Percentiles rank a stretch among this genome's conserved stretches.
These are phyloP conservation scores for Limonius californicus DNA, from an alignment of 1,140 invertebrate genomes.

Conservation along the genomic window DNA sequence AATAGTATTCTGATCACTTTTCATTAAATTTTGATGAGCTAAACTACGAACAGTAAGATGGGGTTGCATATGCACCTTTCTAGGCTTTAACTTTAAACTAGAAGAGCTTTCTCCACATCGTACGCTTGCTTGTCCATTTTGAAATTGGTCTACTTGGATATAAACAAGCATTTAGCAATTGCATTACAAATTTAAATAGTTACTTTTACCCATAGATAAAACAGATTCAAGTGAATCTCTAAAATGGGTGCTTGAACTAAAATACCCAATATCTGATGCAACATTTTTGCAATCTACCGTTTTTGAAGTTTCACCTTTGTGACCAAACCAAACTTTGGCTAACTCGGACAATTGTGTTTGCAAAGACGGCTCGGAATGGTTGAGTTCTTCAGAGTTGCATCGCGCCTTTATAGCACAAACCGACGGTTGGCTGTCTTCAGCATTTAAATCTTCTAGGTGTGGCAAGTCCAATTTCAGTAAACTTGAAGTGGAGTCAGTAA, in stretches of 20 bases:
- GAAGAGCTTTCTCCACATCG: no score
- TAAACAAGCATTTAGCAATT: no score
- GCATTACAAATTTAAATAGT: no score
- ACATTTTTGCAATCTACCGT: not conserved
- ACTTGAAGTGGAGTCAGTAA: slow-evolving; percentile 40
- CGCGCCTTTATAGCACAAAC: not conserved
- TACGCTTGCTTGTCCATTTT: no score
- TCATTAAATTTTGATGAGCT: slow-evolving; percentile 35
- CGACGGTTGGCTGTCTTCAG: not conserved
- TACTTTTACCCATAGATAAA: no score
- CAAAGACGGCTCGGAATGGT: no score
- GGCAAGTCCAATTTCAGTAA: slow-evolving; percentile 35
- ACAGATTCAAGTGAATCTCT: no score
- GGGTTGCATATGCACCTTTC: slow-evolving; percentile 28
- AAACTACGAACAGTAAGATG: slow-evolving; percentile 34
- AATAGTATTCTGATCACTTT: slow-evolving; percentile 32
- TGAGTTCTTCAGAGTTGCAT: not conserved
- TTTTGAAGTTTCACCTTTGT: not conserved
- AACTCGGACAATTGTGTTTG: not conserved
- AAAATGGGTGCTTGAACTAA: no score
- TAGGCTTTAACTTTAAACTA: slow-evolving; percentile 3
- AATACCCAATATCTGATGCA: not conserved
- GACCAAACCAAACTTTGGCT: not conserved
- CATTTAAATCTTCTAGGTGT: slow-evolving; percentile 33
- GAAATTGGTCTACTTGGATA: no score